Conservation (phyloP, 1,140 invertebrate genomes). For the Drosophila ogumai region DNA sequence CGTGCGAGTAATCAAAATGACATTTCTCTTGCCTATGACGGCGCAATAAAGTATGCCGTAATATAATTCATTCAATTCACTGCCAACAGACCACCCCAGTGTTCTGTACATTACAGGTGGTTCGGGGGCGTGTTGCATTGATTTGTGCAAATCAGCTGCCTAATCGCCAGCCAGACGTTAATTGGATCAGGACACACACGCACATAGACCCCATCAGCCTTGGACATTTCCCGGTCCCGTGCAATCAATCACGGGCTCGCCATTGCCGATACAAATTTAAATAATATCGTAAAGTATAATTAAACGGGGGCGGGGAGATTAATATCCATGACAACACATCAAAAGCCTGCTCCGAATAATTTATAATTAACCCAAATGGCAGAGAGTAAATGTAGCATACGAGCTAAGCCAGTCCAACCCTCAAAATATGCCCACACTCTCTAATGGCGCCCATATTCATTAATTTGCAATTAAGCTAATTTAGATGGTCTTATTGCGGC, state of each 20-base stretch:
- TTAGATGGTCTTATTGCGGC: conserved; percentile 21
- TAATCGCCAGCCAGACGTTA: conserved; percentile 49
- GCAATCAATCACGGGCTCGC: conserved; percentile 24
- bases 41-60: conserved; percentile 38
- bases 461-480: conserved; percentile 48
- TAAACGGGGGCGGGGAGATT: conserved; percentile 3
- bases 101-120: conserved; percentile 24
- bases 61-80: conserved; percentile 45
- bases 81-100: conserved; percentile 2
- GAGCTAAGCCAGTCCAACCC: neutral
- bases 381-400: conserved; percentile 15
- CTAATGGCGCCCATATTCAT: conserved; percentile 28
- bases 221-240: neutral
- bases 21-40: conserved; percentile 59
- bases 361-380: conserved; percentile 50
- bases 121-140: conserved; percentile 47
- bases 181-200: conserved; percentile 47
- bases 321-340: conserved; percentile 52
- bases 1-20: conserved; percentile 61
- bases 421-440: neutral
- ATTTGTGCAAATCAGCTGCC: conserved; percentile 59
- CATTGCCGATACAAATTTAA: conserved; percentile 25
- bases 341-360: conserved; percentile 30
- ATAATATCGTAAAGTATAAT: conserved; percentile 29
- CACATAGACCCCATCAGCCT: conserved; percentile 8